Percentiles rank a stretch among this genome's conserved stretches.
These are phyloP conservation scores for Bombylius major DNA, from an alignment of 2,888 invertebrate genomes.

Conservation along the genomic window DNA sequence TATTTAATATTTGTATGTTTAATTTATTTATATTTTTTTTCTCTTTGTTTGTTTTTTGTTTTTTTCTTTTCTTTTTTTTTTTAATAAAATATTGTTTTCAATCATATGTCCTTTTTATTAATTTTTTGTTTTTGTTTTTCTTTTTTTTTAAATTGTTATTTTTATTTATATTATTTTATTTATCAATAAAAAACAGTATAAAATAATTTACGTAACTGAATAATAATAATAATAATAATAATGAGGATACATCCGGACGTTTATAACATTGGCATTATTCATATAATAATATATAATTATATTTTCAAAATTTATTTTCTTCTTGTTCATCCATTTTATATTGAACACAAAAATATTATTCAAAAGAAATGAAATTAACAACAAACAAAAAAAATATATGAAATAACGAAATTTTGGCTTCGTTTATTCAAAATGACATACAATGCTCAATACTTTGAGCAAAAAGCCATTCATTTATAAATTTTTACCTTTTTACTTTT, in stretches of 20 bases:
- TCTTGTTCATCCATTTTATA: background rate
- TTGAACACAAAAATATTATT: no score
- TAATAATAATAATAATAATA: background rate
- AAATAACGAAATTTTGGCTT: no score
- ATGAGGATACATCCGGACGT: background rate
- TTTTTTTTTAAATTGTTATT: background rate
- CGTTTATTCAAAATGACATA: no score
- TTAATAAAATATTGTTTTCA: background rate
- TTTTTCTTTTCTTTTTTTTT: background rate
- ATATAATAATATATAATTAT: background rate
- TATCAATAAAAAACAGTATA: background rate
- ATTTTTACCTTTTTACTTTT: no score
- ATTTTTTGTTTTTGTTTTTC: background rate
- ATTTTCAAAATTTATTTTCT: background rate
- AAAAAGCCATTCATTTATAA: no score
- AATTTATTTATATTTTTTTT: slow-evolving; percentile 4
- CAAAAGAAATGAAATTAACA: no score
- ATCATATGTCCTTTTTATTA: background rate
- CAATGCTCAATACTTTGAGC: no score
- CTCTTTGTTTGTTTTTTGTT: slow-evolving; percentile 2
- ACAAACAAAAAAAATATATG: no score
- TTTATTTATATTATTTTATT: background rate
- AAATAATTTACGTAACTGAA: background rate
- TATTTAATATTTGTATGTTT: slow-evolving; percentile 5
- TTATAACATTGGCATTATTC: slow-evolving; percentile 2